Conservation (phyloP, 1,140 invertebrate genomes). For the Drosophila parabipectinata region DNA sequence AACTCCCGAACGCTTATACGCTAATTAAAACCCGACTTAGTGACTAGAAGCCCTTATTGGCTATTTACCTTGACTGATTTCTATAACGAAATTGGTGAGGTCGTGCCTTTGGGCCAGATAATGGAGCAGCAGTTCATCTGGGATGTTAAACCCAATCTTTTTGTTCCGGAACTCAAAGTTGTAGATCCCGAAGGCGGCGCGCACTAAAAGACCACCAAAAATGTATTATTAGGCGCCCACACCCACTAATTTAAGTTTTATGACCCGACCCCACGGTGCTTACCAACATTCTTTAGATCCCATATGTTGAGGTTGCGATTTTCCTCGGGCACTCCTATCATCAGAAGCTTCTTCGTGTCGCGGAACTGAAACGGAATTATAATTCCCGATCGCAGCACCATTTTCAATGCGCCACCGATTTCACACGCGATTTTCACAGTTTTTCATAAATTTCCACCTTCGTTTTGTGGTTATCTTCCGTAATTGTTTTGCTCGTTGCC, state of each 20-base stretch:
- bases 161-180: constrained; percentile 83
- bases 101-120: constrained; percentile 80
- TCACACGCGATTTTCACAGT: constrained; percentile 77
- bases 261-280: constrained; percentile 30
- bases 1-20: constrained; percentile 56
- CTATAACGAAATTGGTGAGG: constrained; percentile 83
- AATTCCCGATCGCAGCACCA: constrained; percentile 81
- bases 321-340: constrained; percentile 79
- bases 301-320: constrained; percentile 80
- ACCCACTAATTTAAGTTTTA: constrained; percentile 45
- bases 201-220: constrained; percentile 44
- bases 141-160: constrained; percentile 82
- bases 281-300: constrained; percentile 83
- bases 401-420: constrained; percentile 68
- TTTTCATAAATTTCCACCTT: constrained; percentile 78
- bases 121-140: constrained; percentile 76
- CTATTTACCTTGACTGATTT: constrained; percentile 81
- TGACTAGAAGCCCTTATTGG: constrained; percentile 3
- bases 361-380: constrained; percentile 83
- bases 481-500: constrained; percentile 79
- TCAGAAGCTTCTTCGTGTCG: constrained; percentile 78
- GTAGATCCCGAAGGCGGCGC: constrained; percentile 79
- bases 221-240: constrained; percentile 5
- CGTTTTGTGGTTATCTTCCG: constrained; percentile 70
- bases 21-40: constrained; percentile 64